Base-by-base conservation (phyloP, 2,113 vertebrate species). In the Aegithalos caudatus region DNA sequence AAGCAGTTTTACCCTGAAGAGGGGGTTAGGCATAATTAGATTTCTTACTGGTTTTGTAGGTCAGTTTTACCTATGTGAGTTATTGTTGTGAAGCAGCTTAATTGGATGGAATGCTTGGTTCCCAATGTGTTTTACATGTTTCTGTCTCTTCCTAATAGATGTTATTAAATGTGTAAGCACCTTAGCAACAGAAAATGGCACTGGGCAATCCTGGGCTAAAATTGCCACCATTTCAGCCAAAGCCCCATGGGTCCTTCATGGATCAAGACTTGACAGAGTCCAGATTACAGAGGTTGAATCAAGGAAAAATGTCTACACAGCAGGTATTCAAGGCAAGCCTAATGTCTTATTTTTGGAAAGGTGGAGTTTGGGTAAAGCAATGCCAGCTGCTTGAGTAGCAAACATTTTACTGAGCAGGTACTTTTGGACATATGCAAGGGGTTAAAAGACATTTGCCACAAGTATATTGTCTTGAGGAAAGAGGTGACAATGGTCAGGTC, bases 211-310 rank as follows among this genome's bases (percentile, higher is more conserved):
- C 17, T 97, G 97, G 97, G 97, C 98, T 53, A 97, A 97, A 90
- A 91, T 99, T 10, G 98, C 98, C 4, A 92, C 98, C 28, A 96
- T 95, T 20, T 56, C 79, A 1, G 79, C 93, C 0, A 28, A 51
- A 17, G 69, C 77, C 3, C 97, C 98, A 0, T 88, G 96, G 23
- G 96, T 99, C 70, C 98, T 99, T 53, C 98, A 99, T 0, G 99
- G 99, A 48, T 95, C 95, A 6, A 97, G 51, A 50, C 97, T 98
- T 74, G 29, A 84, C 58, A 85, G 88, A 13, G 57, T 99, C 54
- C 97, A 92, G 40, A 81, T 99, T 47, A 98, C 98, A 11, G 97
- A 99, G 24, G 85, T 99, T 11, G 71, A 96, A 23, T 98, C 99
- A 0, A 97, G 96, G 95, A 97, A 94, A 83, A 88, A 64, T 1